Evolutionary conservation across 2,888 invertebrate genomes (phyloP).

Genomic region (Hoplodrina blanda): DNA sequence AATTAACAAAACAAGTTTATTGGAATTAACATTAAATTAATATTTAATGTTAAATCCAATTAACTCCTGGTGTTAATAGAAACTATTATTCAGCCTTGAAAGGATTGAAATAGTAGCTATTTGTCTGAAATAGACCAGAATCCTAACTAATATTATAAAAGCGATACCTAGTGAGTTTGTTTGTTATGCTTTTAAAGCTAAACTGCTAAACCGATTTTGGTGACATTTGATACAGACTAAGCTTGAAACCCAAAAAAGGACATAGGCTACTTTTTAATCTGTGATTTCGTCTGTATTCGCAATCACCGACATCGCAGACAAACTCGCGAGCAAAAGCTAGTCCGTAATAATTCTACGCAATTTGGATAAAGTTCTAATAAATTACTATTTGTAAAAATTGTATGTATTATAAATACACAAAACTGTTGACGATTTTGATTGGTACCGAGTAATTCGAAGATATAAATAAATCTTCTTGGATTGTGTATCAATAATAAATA

Average conservation of each 20-base stretch:
- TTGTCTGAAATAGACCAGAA: background rate
- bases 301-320: too few relatives aligned
- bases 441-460: background rate
- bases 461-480: background rate
- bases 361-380: background rate
- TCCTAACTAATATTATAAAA: too few relatives aligned
- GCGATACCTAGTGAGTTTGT: too few relatives aligned
- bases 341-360: background rate
- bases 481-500: background rate
- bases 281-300: too few relatives aligned
- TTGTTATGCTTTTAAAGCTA: too few relatives aligned
- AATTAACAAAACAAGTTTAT: constrained; percentile 11
- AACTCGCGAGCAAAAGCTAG: too few relatives aligned
- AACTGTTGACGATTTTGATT: background rate
- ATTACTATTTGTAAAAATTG: background rate
- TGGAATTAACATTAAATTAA: background rate
- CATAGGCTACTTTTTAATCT: too few relatives aligned
- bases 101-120: background rate
- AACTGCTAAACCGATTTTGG: too few relatives aligned
- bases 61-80: background rate
- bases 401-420: background rate
- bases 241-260: too few relatives aligned
- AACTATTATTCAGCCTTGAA: background rate
- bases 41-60: background rate
- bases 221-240: too few relatives aligned